Percentiles rank a stretch among this genome's conserved stretches.
These are phyloP conservation scores for Pachliopta kotzebuea DNA, from an alignment of 2,888 invertebrate species.

Conservation along the genomic window DNA sequence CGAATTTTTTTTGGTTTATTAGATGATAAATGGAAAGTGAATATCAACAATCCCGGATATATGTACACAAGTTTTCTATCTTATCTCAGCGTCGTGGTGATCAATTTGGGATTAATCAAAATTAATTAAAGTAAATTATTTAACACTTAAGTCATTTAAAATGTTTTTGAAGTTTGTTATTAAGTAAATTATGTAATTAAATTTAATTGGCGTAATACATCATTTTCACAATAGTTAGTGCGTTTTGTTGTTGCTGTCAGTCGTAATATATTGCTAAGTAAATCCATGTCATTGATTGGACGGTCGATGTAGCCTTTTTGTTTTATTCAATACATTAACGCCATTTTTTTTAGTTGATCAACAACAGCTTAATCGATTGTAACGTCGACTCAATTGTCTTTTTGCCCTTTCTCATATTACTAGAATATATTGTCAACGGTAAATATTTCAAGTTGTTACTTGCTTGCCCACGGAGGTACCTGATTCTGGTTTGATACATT, in stretches of 20 bases:
- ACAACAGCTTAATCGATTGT: not conserved
- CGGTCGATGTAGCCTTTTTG: not conserved
- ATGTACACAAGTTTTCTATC: not conserved
- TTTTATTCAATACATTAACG: constrained; percentile 2
- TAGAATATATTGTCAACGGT: not conserved
- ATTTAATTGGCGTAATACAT: constrained; percentile 15
- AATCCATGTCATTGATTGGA: constrained; percentile 5
- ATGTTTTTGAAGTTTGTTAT: not conserved
- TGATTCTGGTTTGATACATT: too few relatives aligned
- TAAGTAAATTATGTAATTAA: not conserved
- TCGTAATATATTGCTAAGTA: constrained; percentile 17
- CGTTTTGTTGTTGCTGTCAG: constrained; percentile 23
- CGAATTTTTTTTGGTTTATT: not conserved
- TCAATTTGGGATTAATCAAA: not conserved
- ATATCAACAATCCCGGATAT: not conserved
- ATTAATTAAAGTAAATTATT: not conserved
- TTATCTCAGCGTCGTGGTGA: not conserved
- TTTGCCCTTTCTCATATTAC: not conserved
- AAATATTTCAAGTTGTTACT: too few relatives aligned
- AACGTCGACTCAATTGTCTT: not conserved
- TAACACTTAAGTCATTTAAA: constrained; percentile 2
- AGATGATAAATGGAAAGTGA: not conserved
- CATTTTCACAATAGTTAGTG: constrained; percentile 14
- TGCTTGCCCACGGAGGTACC: too few relatives aligned
- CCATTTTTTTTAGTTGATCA: not conserved